These are phyloP conservation scores for Nothoprocta perdicaria DNA, from an alignment of 2,113 vertebrate species.

Conservation along the genomic window DNA sequence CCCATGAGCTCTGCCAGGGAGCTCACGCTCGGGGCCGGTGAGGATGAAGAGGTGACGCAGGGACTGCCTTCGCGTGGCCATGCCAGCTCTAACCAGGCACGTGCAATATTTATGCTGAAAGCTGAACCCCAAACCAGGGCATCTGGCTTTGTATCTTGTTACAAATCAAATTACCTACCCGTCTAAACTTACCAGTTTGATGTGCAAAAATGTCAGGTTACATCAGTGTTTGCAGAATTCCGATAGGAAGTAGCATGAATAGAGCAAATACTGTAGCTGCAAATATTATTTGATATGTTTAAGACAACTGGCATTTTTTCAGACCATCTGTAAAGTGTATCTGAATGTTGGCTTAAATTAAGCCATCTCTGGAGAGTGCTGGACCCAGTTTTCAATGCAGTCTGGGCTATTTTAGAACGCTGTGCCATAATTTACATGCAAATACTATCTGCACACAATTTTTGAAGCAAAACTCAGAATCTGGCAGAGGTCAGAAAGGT, in stretches of 20 bases:
- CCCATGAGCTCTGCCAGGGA: not conserved
- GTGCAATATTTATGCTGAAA: constrained; percentile 11
- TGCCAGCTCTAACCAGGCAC: not conserved
- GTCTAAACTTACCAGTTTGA: not conserved
- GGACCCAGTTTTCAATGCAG: not conserved
- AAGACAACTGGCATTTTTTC: constrained; percentile 33
- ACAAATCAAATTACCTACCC: not conserved
- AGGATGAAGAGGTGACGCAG: not conserved
- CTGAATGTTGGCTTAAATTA: constrained; percentile 40
- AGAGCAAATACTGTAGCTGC: not conserved
- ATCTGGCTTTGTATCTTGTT: not conserved
- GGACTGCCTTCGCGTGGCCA: rapidly evolving
- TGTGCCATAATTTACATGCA: constrained; percentile 21
- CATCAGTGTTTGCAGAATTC: not conserved
- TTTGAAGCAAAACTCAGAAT: constrained; percentile 42
- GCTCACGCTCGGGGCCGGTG: not conserved
- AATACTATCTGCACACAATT: not conserved
- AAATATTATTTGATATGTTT: constrained; percentile 15
- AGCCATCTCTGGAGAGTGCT: constrained; percentile 25
- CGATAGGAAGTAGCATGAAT: not conserved
- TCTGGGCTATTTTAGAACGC: constrained; percentile 22
- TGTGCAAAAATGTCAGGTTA: not conserved
- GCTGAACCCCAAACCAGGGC: not conserved
- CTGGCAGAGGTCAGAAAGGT: constrained; percentile 12
- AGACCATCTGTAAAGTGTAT: constrained; percentile 34